Conservation (phyloP, 2,113 vertebrate genomes). For the Oryzias curvinotus region DNA sequence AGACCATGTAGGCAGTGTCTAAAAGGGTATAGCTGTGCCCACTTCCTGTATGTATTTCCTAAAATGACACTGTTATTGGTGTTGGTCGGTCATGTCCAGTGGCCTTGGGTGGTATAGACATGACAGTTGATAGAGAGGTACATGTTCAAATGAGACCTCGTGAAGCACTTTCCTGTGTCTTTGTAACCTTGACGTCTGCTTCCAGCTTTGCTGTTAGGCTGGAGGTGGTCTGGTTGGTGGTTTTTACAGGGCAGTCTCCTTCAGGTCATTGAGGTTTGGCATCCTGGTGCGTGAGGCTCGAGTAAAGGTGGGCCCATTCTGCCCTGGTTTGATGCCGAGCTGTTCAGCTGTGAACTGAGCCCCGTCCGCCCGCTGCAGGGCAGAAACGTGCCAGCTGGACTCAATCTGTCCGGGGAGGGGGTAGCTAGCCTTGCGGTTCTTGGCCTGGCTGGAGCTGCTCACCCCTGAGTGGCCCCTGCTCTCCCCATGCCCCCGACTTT, state of each 20-base stretch:
- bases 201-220: constrained; percentile 33
- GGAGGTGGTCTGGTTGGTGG: constrained; percentile 35
- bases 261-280: constrained; percentile 97
- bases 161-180: constrained; percentile 48
- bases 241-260: constrained; percentile 94
- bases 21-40: not conserved
- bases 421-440: constrained; percentile 86
- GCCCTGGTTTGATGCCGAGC: constrained; percentile 90
- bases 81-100: constrained; percentile 19
- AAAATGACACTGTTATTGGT: constrained; percentile 24
- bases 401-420: constrained; percentile 92
- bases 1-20: constrained; percentile 69
- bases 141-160: constrained; percentile 39
- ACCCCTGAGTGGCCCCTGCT: constrained; percentile 73
- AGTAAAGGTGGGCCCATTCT: constrained; percentile 92
- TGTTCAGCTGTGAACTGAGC: constrained; percentile 88
- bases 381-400: constrained; percentile 91
- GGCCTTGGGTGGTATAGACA: constrained; percentile 35
- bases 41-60: constrained; percentile 16
- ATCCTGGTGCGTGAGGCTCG: constrained; percentile 89
- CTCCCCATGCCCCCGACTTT: constrained; percentile 66
- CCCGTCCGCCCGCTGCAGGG: constrained; percentile 85
- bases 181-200: constrained; percentile 23
- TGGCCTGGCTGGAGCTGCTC: constrained; percentile 79
- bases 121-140: constrained; percentile 22